These are phyloP conservation scores for Pyrrhia umbra DNA, from an alignment of 2,888 invertebrate genomes.

Conservation along the genomic window DNA sequence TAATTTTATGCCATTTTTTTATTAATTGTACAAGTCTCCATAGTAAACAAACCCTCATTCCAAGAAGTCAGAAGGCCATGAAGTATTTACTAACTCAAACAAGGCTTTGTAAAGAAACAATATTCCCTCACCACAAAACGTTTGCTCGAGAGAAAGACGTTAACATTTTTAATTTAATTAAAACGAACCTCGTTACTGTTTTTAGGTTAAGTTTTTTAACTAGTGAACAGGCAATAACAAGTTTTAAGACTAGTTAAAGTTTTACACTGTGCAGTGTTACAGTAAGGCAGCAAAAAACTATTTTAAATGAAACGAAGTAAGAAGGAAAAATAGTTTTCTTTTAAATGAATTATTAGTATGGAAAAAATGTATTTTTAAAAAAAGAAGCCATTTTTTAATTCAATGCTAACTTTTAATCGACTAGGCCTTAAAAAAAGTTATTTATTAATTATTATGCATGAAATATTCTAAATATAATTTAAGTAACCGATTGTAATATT, in stretches of 20 bases:
- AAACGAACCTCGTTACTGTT: slow-evolving; percentile 48
- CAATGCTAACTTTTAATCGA: no score
- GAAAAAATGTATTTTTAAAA: no score
- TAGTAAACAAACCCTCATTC: slow-evolving; percentile 14
- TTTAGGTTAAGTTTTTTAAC: slow-evolving; percentile 39
- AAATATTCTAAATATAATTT: no score
- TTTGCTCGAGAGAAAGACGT: slow-evolving; percentile 46
- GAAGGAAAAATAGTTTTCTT: not conserved
- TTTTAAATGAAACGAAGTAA: not conserved
- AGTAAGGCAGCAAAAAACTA: slow-evolving; percentile 5
- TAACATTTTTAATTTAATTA: slow-evolving; percentile 58
- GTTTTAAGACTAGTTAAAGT: slow-evolving; percentile 19
- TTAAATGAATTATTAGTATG: not conserved
- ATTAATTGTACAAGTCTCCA: not conserved
- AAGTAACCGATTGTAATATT: no score
- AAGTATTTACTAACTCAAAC: slow-evolving; percentile 42
- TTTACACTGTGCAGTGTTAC: not conserved
- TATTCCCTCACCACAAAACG: slow-evolving; percentile 55
- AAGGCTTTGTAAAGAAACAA: slow-evolving; percentile 53
- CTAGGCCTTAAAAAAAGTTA: no score
- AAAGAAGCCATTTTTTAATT: no score
- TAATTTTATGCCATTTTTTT: not conserved
- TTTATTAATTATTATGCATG: no score
- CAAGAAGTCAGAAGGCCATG: slow-evolving; percentile 10
- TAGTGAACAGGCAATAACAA: slow-evolving; percentile 17